Evolutionary conservation across 2,888 invertebrate genomes (phyloP), one percentile per base, ranked within the genome.

Genomic region (Argyra leucocephala): DNA sequence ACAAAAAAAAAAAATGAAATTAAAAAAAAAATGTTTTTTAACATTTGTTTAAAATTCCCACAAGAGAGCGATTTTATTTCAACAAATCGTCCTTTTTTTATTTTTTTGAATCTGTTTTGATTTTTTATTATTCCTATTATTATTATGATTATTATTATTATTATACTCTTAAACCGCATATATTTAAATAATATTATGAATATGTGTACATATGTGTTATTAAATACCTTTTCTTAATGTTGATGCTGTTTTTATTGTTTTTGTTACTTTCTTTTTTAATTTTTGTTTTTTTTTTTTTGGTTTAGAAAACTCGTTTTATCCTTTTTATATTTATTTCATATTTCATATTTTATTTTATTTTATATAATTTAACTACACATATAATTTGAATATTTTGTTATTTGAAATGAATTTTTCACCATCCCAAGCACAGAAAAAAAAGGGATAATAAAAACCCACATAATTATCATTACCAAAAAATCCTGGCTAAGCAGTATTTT

Each of bases 31-130:
- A n/a, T n/a, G 31, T n/a, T n/a, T 48, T 48, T 48, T 48, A 48
- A 48, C 48, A 48, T 48, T 48, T 48, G 48, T 48, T 48, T 48
- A 12, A 48, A 48, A 48, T 48, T 48, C 48, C 48, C 48, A 48
- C 48, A 48, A 48, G 48, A 48, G 48, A 48, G 48, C 18, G 48
- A 48, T 48, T 48, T 18, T 18, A 48, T 48, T 48, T 48, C 15
- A 48, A 48, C 18, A 15, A 48, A 48, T 48, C 48, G 48, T 48
- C 48, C 48, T 48, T 48, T n/a, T 48, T 15, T 1, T 48, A 1
- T 48, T 48, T 9, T 48, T 48, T 48, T 48, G 12, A 12, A 48
- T n/a, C 48, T 15, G 2, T 48, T 48, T 48, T 31, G 10, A n/a
- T n/a, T n/a, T n/a, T n/a, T n/a, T n/a, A n/a, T n/a, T 12, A 48